A percentile compares a stretch with the other conserved stretches of the same genome.
Conservation (phyloP, 2,888 invertebrate species). For the Pyrrhia umbra region DNA sequence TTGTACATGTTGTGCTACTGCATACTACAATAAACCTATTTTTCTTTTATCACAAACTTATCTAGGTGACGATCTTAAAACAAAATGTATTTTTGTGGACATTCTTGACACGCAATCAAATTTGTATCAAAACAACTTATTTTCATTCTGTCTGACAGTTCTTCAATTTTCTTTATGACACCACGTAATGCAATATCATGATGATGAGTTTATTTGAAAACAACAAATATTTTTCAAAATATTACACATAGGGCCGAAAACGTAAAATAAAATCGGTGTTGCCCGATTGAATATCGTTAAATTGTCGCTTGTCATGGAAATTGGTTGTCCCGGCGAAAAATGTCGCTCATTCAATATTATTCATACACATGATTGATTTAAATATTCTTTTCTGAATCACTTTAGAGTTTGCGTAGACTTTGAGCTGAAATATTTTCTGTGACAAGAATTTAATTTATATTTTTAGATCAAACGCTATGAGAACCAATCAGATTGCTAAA, state of each 20-base stretch:
- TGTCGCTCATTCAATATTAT: constrained; percentile 38
- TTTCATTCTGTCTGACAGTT: not conserved
- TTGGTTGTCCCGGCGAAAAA: constrained; percentile 40
- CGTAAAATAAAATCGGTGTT: constrained; percentile 46
- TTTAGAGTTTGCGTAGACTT: constrained; percentile 15
- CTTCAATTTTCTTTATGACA: constrained; percentile 9
- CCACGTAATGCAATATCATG: constrained; percentile 24
- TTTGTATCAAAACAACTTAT: not conserved
- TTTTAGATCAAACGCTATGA: constrained; percentile 5
- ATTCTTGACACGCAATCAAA: not conserved
- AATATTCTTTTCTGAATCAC: constrained; percentile 31
- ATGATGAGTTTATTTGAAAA: constrained; percentile 9
- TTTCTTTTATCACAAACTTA: not conserved
- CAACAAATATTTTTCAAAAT: constrained; percentile 28
- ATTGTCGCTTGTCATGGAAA: constrained; percentile 61
- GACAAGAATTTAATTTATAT: not conserved
- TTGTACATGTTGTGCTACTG: too few relatives aligned
- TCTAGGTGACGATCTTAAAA: not conserved
- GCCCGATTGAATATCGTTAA: constrained; percentile 52
- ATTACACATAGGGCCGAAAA: constrained; percentile 22
- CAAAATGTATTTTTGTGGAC: not conserved
- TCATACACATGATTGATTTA: constrained; percentile 40
- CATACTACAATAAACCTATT: not conserved
- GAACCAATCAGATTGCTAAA: not conserved
- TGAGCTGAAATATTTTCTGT: not conserved